phyloP scores from a whole-genome alignment of 2,888 invertebrate genomes.

The Anoplius nigerrimus region DNA sequence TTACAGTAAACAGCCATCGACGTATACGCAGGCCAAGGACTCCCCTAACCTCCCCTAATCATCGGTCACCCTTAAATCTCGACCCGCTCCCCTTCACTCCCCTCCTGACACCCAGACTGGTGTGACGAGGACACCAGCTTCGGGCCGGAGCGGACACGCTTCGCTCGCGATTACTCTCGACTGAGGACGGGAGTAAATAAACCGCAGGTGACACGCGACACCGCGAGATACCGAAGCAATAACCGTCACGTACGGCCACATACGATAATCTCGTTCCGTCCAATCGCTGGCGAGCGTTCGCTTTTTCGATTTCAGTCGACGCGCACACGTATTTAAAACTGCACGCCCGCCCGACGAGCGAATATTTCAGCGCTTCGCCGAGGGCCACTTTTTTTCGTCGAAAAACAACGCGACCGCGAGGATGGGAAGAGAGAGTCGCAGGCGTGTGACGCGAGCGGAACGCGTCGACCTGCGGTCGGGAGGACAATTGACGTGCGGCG shows the following conservation, averaged over 20 bases:
- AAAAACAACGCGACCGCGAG: not conserved
- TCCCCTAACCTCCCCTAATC: too few relatives aligned
- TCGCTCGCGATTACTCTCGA: too few relatives aligned
- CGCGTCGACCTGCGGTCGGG: not conserved
- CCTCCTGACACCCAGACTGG: too few relatives aligned
- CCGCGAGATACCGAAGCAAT: not conserved
- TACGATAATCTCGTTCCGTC: conserved; percentile 14
- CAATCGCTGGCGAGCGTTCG: not conserved
- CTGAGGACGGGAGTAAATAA: too few relatives aligned
- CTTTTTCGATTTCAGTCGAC: conserved; percentile 16
- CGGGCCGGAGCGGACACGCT: too few relatives aligned
- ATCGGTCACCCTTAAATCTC: too few relatives aligned
- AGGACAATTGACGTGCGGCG: not conserved
- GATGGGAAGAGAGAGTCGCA: not conserved
- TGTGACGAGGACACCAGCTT: too few relatives aligned
- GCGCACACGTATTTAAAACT: conserved; percentile 28
- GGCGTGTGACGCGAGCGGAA: not conserved
- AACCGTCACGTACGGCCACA: conserved; percentile 15
- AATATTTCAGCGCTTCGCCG: conserved; percentile 26
- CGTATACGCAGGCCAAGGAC: too few relatives aligned
- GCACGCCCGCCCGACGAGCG: too few relatives aligned
- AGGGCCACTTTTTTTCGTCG: not conserved
- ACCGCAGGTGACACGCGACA: not conserved
- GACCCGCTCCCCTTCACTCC: too few relatives aligned
- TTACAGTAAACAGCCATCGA: not conserved